Conservation (phyloP, 1,140 invertebrate genomes). For the Drosophila dunni region DNA sequence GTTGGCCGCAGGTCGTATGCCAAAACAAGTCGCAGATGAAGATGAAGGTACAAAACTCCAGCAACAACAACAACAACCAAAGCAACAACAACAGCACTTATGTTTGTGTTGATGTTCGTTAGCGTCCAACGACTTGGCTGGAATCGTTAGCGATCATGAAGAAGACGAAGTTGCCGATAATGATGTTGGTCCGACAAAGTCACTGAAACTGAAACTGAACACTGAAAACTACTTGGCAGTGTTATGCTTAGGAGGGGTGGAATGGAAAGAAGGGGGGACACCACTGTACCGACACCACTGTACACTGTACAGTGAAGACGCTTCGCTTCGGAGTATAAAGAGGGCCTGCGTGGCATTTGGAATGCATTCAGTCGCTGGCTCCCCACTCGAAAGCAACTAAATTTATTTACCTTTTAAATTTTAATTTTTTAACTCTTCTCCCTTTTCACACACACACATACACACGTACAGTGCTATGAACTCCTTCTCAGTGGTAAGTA, state of each 20-base stretch:
- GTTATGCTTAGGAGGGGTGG: background rate
- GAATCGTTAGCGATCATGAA: constrained; percentile 58
- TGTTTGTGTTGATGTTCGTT: constrained; percentile 35
- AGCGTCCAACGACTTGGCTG: constrained; percentile 35
- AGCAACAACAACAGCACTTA: constrained; percentile 3
- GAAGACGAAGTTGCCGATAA: constrained; percentile 57
- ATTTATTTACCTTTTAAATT: constrained; percentile 71
- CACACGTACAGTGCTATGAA: constrained; percentile 83
- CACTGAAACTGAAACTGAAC: constrained; percentile 8
- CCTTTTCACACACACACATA: constrained; percentile 58
- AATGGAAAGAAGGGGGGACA: background rate
- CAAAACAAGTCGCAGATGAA: constrained; percentile 65
- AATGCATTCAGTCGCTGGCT: constrained; percentile 84
- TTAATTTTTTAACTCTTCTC: constrained; percentile 78
- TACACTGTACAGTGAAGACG: constrained; percentile 1
- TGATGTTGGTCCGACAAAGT: constrained; percentile 49
- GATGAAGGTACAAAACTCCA: constrained; percentile 55
- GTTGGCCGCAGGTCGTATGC: constrained; percentile 41
- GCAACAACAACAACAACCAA: constrained; percentile 14
- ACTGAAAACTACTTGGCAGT: background rate
- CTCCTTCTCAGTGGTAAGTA: constrained; percentile 85
- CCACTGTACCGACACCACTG: no score
- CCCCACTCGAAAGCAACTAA: constrained; percentile 84
- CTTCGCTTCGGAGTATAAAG: constrained; percentile 75
- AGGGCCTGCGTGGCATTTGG: constrained; percentile 67